phyloP scores from a whole-genome alignment of 2,113 vertebrate species.

The Chionis minor region DNA sequence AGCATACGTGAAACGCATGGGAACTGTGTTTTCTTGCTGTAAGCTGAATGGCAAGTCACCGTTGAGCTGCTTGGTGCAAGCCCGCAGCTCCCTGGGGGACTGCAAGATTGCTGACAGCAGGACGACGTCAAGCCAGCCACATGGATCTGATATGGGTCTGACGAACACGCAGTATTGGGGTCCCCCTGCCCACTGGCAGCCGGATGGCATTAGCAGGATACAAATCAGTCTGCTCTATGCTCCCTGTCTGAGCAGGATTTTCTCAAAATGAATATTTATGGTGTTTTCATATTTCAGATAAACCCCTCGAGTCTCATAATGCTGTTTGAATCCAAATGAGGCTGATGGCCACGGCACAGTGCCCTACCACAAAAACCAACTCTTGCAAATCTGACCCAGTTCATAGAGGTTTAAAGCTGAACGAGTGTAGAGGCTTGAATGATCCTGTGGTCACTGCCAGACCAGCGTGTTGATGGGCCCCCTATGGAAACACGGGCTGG shows the following conservation, averaged over 20 bases:
- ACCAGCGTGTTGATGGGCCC: neutral
- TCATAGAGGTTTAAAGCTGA: neutral
- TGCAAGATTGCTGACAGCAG: neutral
- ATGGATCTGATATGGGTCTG: neutral
- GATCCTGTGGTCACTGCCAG: neutral
- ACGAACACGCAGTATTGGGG: neutral
- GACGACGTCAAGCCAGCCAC: neutral
- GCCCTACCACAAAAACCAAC: conserved; percentile 42
- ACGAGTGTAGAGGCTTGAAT: neutral
- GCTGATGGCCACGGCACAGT: neutral
- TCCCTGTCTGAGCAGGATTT: conserved; percentile 41
- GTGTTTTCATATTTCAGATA: conserved; percentile 55
- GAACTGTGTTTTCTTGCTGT: neutral
- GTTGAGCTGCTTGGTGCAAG: neutral
- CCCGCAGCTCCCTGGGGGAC: neutral
- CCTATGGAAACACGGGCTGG: neutral
- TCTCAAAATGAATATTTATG: conserved; percentile 51
- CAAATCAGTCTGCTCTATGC: neutral
- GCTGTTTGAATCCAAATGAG: conserved; percentile 43
- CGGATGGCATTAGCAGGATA: conserved; percentile 32
- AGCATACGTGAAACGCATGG: neutral
- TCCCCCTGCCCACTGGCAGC: neutral
- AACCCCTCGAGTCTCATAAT: conserved; percentile 7
- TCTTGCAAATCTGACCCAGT: neutral
- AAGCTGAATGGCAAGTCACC: neutral